Percentiles rank a stretch among this genome's conserved stretches.
Evolutionary conservation across 2,797 vertebrate genomes (phyloP).

Genomic region (Knipowitschia caucasica): DNA sequence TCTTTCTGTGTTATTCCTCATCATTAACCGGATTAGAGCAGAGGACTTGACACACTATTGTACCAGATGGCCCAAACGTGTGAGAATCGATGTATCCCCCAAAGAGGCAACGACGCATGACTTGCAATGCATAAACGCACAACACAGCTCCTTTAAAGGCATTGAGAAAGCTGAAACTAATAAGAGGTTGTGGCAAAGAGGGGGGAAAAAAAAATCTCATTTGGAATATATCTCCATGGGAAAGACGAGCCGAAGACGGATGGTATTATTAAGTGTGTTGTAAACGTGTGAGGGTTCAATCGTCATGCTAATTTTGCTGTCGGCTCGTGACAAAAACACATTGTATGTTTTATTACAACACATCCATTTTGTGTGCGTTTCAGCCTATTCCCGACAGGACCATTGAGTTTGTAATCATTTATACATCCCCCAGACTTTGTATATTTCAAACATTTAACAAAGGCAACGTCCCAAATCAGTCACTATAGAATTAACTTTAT

Average conservation of each 20-base stretch:
- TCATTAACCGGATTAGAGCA: constrained; percentile 8
- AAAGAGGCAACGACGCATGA: background rate
- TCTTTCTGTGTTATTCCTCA: constrained; percentile 5
- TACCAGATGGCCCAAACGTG: constrained; percentile 8
- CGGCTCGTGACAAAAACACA: background rate
- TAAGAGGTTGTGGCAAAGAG: background rate
- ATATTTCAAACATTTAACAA: too few relatives aligned
- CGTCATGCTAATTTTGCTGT: background rate
- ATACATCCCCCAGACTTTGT: too few relatives aligned
- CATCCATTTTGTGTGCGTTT: background rate
- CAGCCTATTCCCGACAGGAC: background rate
- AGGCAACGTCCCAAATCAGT: too few relatives aligned
- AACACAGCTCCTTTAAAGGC: background rate
- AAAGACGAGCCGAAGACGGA: background rate
- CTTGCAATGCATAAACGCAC: background rate
- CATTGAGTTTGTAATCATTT: background rate
- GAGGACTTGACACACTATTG: constrained; percentile 8
- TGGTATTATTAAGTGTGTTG: background rate
- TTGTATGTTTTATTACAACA: background rate
- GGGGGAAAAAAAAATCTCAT: too few relatives aligned
- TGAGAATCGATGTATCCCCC: constrained; percentile 1
- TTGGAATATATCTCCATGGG: background rate
- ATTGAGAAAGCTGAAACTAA: background rate
- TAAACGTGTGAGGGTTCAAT: background rate
- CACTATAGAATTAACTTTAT: too few relatives aligned